Evolutionary conservation across 2,113 vertebrate species (phyloP).

Genomic region (Nibea coibor): DNA sequence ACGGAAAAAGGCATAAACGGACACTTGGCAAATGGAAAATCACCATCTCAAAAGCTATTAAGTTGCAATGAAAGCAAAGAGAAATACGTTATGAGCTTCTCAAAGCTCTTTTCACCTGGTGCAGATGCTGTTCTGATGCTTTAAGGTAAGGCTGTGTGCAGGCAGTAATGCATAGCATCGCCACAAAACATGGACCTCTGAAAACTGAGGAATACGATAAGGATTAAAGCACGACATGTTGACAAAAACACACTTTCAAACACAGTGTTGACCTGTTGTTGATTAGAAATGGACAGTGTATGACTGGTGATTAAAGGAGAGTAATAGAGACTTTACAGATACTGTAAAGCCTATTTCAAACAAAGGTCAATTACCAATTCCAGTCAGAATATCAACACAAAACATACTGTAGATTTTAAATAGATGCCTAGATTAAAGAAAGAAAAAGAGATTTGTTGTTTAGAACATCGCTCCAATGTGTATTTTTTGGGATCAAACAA

Average conservation of each 20-base stretch:
- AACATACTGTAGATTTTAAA: background rate
- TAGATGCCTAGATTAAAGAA: background rate
- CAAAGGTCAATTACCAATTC: background rate
- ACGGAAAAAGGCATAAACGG: background rate
- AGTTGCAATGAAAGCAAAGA: background rate
- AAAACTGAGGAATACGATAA: background rate
- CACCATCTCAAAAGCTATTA: background rate
- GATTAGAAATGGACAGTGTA: background rate
- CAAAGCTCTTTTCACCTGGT: background rate
- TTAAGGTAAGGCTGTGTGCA: background rate
- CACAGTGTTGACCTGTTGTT: background rate
- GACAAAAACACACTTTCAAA: background rate
- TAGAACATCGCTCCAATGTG: background rate
- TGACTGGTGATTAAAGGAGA: background rate
- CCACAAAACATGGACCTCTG: background rate
- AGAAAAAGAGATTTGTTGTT: background rate
- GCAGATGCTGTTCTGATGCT: background rate
- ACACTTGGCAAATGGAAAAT: background rate
- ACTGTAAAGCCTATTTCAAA: background rate
- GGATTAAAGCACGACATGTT: background rate
- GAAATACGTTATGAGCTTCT: background rate
- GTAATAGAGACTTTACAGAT: background rate
- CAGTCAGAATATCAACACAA: background rate
- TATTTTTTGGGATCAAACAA: background rate
- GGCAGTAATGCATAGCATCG: background rate